phyloP scores from a whole-genome alignment of 2,888 invertebrate genomes.

The Dusona sp. region DNA sequence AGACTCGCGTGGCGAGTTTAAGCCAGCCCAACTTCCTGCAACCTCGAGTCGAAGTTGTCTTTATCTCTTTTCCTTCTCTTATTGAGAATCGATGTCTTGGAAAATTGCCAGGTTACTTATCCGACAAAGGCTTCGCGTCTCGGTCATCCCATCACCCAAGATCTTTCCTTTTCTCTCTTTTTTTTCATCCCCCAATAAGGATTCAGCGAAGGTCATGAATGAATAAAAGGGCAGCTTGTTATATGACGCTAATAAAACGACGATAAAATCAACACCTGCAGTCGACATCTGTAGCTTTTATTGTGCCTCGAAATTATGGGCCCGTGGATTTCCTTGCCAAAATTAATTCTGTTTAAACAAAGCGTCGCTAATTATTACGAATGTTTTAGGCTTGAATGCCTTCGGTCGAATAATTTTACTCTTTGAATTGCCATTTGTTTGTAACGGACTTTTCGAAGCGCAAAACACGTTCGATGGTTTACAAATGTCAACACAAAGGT shows the following conservation, averaged over 20 bases:
- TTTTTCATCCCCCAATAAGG: neutral
- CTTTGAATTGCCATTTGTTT: neutral
- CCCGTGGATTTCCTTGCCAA: neutral
- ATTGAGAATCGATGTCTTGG: slow-evolving; percentile 74
- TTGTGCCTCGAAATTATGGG: neutral
- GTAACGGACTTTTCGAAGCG: neutral
- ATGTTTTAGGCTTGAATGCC: neutral
- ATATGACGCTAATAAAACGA: neutral
- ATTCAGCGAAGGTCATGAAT: neutral
- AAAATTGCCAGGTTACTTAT: slow-evolving; percentile 77
- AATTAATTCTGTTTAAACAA: neutral
- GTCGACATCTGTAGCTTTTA: neutral
- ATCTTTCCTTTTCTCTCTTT: slow-evolving; percentile 11
- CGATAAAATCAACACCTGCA: neutral
- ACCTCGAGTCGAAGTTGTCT: slow-evolving; percentile 34
- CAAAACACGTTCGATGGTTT: neutral
- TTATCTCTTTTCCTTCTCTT: slow-evolving; percentile 60
- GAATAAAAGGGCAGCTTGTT: neutral
- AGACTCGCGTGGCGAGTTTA: slow-evolving; percentile 69
- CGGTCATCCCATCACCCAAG: slow-evolving; percentile 27
- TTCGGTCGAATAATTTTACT: neutral
- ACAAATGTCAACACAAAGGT: slow-evolving; percentile 20
- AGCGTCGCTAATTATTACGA: neutral
- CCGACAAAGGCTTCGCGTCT: slow-evolving; percentile 38
- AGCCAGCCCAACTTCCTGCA: slow-evolving; percentile 75